Evolutionary conservation across 2,113 vertebrate species (phyloP).

Genomic region (Engystomops pustulosus): DNA sequence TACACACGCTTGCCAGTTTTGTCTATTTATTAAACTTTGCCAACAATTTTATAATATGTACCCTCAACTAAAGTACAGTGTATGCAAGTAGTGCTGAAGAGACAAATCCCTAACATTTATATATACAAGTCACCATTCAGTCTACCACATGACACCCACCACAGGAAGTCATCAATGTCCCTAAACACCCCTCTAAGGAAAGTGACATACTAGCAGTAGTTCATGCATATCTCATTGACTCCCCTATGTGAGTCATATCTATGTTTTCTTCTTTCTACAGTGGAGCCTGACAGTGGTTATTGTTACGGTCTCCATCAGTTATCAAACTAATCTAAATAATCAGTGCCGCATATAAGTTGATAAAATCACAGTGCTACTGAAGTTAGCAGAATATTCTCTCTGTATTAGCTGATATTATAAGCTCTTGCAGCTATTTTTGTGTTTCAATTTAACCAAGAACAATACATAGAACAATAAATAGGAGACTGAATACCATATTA

Average conservation of each 20-base stretch:
- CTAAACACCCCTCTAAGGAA: background rate
- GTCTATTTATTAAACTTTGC: constrained; percentile 55
- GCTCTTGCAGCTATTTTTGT: background rate
- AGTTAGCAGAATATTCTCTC: background rate
- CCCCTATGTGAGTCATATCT: background rate
- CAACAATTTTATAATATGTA: constrained; percentile 53
- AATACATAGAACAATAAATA: constrained; percentile 16
- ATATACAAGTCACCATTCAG: constrained; percentile 21
- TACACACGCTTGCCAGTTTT: constrained; percentile 35
- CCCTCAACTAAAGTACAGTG: constrained; percentile 55
- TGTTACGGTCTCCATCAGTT: background rate
- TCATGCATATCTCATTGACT: background rate
- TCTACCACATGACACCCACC: background rate
- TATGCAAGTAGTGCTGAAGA: constrained; percentile 47
- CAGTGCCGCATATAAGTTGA: background rate
- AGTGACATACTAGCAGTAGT: background rate
- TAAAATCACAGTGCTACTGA: background rate
- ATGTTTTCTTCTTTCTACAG: background rate
- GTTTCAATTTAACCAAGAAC: background rate
- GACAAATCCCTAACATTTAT: constrained; percentile 44
- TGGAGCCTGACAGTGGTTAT: background rate
- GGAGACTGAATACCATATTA: background rate
- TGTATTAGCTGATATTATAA: background rate
- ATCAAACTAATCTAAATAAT: background rate
- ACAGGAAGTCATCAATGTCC: background rate